phyloP scores from a whole-genome alignment of 2,113 vertebrate genomes.

The Nyctereutes procyonoides region DNA sequence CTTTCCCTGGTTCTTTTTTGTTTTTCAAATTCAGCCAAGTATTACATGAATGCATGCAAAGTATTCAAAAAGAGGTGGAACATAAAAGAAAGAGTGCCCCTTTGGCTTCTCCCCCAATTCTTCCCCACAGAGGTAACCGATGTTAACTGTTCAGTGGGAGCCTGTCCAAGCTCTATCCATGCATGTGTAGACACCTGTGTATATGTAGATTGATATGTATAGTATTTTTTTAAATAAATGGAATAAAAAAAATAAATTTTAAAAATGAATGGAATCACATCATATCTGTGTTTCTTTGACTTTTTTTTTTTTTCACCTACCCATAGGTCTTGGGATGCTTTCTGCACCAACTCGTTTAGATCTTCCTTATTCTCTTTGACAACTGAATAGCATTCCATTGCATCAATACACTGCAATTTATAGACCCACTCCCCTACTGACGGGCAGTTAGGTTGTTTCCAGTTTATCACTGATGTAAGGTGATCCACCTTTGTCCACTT shows the following conservation, averaged over 20 bases:
- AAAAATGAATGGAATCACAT: background rate
- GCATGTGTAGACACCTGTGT: background rate
- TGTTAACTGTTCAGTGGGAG: background rate
- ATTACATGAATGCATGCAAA: background rate
- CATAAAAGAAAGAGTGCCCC: background rate
- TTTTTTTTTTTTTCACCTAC: background rate
- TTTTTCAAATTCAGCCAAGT: conserved; percentile 14
- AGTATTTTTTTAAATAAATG: background rate
- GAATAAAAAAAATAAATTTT: no score
- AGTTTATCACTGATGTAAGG: background rate
- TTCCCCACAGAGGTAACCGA: background rate
- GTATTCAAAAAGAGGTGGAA: background rate
- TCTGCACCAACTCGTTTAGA: background rate
- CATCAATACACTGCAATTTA: background rate
- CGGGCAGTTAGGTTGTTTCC: background rate
- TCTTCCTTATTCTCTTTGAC: background rate
- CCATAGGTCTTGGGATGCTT: background rate
- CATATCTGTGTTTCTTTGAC: background rate
- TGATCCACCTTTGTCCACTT: background rate
- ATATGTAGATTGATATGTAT: background rate
- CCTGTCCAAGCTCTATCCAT: background rate
- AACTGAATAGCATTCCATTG: background rate
- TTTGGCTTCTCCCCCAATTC: background rate
- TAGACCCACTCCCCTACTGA: background rate
- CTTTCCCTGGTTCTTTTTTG: background rate